Evolutionary conservation across 2,797 vertebrate species (phyloP).

Genomic region (Propithecus deckenii): DNA sequence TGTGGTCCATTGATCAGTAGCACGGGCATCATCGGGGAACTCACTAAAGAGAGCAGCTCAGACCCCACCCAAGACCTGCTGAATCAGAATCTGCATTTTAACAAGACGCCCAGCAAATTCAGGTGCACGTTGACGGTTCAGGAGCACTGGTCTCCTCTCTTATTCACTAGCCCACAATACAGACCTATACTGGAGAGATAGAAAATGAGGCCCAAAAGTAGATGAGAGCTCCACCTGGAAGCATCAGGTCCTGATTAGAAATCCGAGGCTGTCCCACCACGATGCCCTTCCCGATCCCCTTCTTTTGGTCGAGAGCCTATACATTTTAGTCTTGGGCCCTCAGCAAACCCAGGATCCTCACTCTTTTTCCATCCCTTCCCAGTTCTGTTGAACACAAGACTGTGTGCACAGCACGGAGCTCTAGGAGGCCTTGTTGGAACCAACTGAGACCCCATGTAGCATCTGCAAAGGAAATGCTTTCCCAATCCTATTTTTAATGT

Average conservation of each 20-base stretch:
- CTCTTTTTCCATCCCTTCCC: background rate
- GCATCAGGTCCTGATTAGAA: background rate
- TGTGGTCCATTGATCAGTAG: background rate
- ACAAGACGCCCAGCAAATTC: background rate
- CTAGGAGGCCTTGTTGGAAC: background rate
- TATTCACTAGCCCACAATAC: background rate
- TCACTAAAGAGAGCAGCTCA: background rate
- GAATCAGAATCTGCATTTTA: background rate
- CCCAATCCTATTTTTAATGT: conserved; percentile 66
- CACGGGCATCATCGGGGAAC: background rate
- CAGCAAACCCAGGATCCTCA: background rate
- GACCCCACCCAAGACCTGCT: background rate
- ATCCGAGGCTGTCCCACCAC: background rate
- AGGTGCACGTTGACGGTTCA: background rate
- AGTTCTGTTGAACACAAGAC: background rate
- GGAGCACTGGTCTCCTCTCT: background rate
- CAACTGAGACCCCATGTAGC: background rate
- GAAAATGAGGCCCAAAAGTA: background rate
- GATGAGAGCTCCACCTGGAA: background rate
- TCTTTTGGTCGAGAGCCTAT: background rate
- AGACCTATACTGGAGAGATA: background rate
- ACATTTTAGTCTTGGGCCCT: background rate
- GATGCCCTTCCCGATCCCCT: too few relatives aligned
- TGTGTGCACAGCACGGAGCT: background rate
- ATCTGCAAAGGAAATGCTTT: conserved; percentile 65